Percentiles rank a stretch among this genome's conserved stretches.
These are phyloP conservation scores for Nothobranchius furzeri DNA, from an alignment of 2,113 vertebrate species.

Conservation along the genomic window DNA sequence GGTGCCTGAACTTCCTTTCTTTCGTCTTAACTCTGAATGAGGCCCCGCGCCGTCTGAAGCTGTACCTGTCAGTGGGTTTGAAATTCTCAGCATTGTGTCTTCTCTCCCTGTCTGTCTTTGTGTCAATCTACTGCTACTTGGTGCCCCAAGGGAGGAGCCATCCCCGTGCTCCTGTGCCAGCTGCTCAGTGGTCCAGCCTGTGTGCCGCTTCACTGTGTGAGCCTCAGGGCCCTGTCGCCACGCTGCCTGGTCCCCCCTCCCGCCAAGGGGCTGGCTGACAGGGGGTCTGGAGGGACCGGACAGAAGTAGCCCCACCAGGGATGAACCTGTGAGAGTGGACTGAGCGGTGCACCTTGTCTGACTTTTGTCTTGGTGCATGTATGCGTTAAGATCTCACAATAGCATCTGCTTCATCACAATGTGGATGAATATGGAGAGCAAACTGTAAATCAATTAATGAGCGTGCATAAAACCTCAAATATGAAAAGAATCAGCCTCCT, in stretches of 20 bases:
- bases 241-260: slow-evolving; percentile 52
- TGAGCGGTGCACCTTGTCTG: slow-evolving; percentile 48
- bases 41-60: slow-evolving; percentile 43
- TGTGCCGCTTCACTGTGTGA: slow-evolving; percentile 63
- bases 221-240: slow-evolving; percentile 71
- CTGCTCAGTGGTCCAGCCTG: slow-evolving; percentile 76
- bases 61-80: slow-evolving; percentile 69
- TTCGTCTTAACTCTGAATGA: slow-evolving; percentile 42
- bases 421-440: too few relatives aligned
- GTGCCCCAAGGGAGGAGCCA: slow-evolving; percentile 68
- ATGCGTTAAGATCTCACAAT: slow-evolving; percentile 30
- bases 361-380: slow-evolving; percentile 49
- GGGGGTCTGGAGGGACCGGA: slow-evolving; percentile 72
- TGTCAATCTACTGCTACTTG: slow-evolving; percentile 56
- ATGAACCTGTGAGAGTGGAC: slow-evolving; percentile 63
- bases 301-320: slow-evolving; percentile 53
- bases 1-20: slow-evolving; percentile 54
- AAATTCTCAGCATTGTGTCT: slow-evolving; percentile 61
- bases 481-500: too few relatives aligned
- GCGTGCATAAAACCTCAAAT: neutral
- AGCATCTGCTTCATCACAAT: neutral
- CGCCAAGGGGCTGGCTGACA: slow-evolving; percentile 67
- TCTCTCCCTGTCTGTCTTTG: slow-evolving; percentile 70
- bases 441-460: neutral
- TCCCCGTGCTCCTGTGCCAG: slow-evolving; percentile 66